Evolutionary conservation across 2,797 vertebrate genomes (phyloP).

Genomic region (Anableps anableps): DNA sequence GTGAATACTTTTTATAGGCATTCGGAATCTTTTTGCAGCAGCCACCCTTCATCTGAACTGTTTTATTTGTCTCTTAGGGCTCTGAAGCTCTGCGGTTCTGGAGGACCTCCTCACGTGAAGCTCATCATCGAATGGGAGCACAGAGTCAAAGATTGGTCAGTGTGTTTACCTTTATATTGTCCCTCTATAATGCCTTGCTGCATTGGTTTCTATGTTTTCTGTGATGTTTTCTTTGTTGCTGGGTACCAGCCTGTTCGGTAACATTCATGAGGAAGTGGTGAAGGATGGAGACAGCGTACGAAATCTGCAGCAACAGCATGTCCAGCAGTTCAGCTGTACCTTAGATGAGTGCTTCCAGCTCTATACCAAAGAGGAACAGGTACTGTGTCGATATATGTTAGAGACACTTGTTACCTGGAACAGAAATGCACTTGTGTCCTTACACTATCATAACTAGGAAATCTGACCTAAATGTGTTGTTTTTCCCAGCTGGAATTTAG

Average conservation of each 20-base stretch:
- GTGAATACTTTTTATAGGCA: too few species aligned
- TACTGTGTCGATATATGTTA: slow-evolving; percentile 63
- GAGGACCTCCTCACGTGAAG: slow-evolving; percentile 91
- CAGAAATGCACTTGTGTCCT: not conserved
- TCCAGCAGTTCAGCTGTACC: slow-evolving; percentile 90
- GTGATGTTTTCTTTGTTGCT: slow-evolving; percentile 17
- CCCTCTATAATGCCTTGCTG: not conserved
- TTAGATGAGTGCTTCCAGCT: slow-evolving; percentile 94
- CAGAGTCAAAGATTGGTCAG: slow-evolving; percentile 90
- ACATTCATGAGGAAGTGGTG: slow-evolving; percentile 89
- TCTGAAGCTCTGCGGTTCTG: slow-evolving; percentile 84
- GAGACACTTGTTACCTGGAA: not conserved
- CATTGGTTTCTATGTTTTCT: not conserved
- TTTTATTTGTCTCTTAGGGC: slow-evolving; percentile 75
- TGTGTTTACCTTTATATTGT: not conserved
- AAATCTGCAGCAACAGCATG: slow-evolving; percentile 87
- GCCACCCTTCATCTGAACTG: not conserved
- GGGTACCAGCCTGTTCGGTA: slow-evolving; percentile 86
- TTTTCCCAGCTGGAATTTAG: too few species aligned
- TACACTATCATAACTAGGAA: too few species aligned
- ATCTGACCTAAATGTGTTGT: too few species aligned
- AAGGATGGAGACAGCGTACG: slow-evolving; percentile 88
- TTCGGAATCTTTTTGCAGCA: not conserved
- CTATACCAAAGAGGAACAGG: slow-evolving; percentile 98
- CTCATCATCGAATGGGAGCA: slow-evolving; percentile 92